Evolutionary conservation across 2,888 invertebrate species (phyloP), one percentile per base, ranked within the genome.

Genomic region (Luffia ferchaultella): DNA sequence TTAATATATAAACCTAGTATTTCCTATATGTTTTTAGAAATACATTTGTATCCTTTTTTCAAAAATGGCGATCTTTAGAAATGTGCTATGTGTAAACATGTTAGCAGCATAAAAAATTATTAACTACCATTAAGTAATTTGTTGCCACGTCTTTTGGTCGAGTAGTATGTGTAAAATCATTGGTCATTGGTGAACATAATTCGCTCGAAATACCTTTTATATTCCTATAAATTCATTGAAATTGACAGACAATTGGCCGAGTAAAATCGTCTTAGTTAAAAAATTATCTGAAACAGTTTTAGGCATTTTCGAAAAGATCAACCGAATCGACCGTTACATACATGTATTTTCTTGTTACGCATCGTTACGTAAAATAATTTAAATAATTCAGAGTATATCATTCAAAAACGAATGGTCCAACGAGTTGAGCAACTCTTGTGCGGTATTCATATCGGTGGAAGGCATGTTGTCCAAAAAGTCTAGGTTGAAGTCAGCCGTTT

Each of bases 401-500:
- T 87, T 88, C 52, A 92, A 79, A 75, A 88, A 90, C 61, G 91
- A 89, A 63, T 89, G 90, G 66, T 95, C 95, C 62, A 95, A 88
- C 50, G 93, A 93, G 76, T 90, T 93, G 61, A 94, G 86, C 56
- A 94, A 79, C 68, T 94, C 94, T 70, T 93, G 93, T 53, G 93
- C 92, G 61, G 91, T 90, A 64, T 87, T 87, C 53, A 91, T 87
- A 73, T 95, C 93, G 48, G 88, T 87, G 59, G 91, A 85, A 51
- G 91, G 90, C 71, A 95, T 87, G 77, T 90, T 92, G 72, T 95
- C 95, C 55, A 94, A 86, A 80, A 94, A 93, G 85, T 95, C 94
- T 62, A 95, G 87, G 73, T 89, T 91, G 74, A 95, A 92, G 76
- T 94, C 93, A 7, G 86, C 69, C 55, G 86, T 72, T 51, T 83